These are phyloP conservation scores for Mylabris sibirica DNA, from an alignment of 2,888 invertebrate genomes.

Conservation along the genomic window DNA sequence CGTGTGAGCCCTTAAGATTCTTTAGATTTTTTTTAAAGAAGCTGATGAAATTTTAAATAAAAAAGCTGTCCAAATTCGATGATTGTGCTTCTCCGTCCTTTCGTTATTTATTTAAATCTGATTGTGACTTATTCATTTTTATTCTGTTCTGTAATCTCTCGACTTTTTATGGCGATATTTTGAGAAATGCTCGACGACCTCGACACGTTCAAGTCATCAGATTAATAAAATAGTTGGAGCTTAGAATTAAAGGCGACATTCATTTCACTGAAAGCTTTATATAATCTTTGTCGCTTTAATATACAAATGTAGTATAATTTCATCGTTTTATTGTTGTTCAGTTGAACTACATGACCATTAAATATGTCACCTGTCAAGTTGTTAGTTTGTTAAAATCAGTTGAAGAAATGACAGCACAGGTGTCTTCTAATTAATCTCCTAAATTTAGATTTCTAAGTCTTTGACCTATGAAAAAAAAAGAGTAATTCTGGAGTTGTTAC, in stretches of 20 bases:
- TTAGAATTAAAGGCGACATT: not conserved
- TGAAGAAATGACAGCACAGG: not conserved
- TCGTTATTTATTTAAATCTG: not conserved
- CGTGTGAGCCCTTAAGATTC: too few species aligned
- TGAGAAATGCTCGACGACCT: not conserved
- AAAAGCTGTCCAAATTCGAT: too few species aligned
- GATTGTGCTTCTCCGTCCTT: too few species aligned
- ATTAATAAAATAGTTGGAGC: not conserved
- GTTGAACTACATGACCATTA: not conserved
- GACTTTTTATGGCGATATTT: not conserved
- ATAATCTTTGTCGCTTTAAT: not conserved
- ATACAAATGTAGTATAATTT: not conserved
- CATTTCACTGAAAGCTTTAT: not conserved
- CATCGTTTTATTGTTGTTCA: not conserved
- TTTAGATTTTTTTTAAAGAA: too few species aligned
- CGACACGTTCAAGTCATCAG: not conserved
- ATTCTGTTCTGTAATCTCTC: too few species aligned
- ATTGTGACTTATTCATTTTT: too few species aligned
- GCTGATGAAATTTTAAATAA: not conserved
- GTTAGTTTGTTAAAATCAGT: not conserved
- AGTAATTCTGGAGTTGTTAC: too few species aligned
- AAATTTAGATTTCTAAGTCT: constrained; percentile 5
- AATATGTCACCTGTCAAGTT: not conserved
- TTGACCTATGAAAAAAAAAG: not conserved
- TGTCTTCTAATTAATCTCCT: not conserved